Base-by-base conservation (phyloP, 2,797 vertebrate species). In the Amblyopsis hoosieri region DNA sequence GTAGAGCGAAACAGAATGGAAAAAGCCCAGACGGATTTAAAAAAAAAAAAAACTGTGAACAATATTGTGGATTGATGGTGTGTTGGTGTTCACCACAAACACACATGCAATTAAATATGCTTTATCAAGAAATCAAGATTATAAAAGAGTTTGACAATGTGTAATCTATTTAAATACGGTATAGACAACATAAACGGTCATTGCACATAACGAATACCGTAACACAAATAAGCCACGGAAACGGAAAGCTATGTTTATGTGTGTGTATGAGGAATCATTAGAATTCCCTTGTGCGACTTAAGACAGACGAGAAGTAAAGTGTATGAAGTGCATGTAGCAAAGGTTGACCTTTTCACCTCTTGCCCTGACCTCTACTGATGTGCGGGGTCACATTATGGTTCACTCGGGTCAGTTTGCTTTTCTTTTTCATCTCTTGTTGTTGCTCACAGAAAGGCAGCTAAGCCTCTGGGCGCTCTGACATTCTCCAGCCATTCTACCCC, bases 261-360 rank as follows among this genome's bases (percentile, higher is more conserved):
- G 9, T 9, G 37, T 42, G 9, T 42, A 42, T 42, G 1, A 42
- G 9, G 9, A 2, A 42, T 42, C 37, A 42, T 9, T 42, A 42
- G 2, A 3, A 12, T 66, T 74, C 83, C 72, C 70, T 50, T 55
- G 60, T 29, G 49, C 63, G 3, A 59, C 65, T 9, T 42, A 42
- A 42, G 23, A 29, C 23, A 42, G 4, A 42, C 9, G 7, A 57
- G 46, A 55, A 54, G 53, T 54, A 61, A 72, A 52, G 37, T 42
- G 64, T 70, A 59, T 67, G 15, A 55, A 60, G 66, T 57, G 23
- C 65, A 75, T 62, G 17, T 64, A 71, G 64, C 6, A 23, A 45
- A 51, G 62, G n/a, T 69, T 82, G 85, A 87, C 85, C 90, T 85
- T 84, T 88, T 80, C 62, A 84, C 80, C 79, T 76, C 64, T 62